Base-by-base conservation (phyloP, 53 echinoderm and acorn worm species). In the Paelopatides confundens region DNA sequence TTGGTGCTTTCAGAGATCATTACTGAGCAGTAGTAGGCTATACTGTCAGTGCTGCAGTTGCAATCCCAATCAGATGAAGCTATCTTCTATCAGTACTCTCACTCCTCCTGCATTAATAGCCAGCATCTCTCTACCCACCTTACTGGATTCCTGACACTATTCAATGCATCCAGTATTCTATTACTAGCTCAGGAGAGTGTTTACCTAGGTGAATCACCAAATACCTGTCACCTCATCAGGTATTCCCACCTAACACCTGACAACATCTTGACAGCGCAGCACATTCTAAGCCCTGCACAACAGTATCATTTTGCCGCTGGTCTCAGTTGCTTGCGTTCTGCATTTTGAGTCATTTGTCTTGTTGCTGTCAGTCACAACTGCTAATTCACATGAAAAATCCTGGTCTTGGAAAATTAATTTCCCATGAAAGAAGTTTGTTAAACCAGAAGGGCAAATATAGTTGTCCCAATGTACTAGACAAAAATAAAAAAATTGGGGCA, bases 161-260 rank as follows among this genome's bases (percentile, higher is more conserved):
- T n/a, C 58, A 6, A 4, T 58, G 6, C 58, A 58, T 48, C 14
- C 48, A n/a, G 48, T 58, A 23, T 58, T 58, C 5, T 21, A 23
- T 58, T 58, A 58, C 58, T 4, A 21, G 58, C 58, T 58, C 58
- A n/a, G 58, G 58, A 21, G 6, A 58, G 58, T 58, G 58, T 58
- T 58, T 58, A 58, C 58, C 58, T 58, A 58, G 58, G 58, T 58
- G 58, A 58, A 58, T 58, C 58, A 58, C 58, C 58, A 58, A 21
- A 58, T 58, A 3, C 58, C 58, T 58, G 58, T 58, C 58, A 58
- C 58, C 58, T 58, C 58, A 18, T 58, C 58, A 21, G 58, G 58
- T 58, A 58, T 58, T 58, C 1, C 58, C 58, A 21, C 58, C 58
- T 58, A 58, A 58, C 58, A 58, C 58, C 58, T 58, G 58, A 58